Conservation (phyloP, 2,113 vertebrate species). For the Eulemur rufifrons region DNA sequence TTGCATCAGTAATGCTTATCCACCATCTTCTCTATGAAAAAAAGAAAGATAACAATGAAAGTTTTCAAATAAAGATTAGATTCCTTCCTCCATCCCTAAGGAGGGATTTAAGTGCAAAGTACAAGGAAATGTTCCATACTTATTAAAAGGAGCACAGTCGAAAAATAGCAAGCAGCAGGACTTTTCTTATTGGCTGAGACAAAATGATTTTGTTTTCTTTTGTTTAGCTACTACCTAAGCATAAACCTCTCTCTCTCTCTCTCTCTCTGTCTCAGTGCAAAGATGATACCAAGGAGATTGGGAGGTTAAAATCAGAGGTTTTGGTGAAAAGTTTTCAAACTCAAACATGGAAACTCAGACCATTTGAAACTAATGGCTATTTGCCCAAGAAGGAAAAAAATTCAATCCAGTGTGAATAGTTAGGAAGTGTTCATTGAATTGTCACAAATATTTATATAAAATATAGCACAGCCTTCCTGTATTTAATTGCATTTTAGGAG, state of each 20-base stretch:
- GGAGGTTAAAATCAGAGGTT: neutral
- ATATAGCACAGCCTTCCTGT: neutral
- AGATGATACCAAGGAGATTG: neutral
- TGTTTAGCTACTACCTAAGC: neutral
- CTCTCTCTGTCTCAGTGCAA: too few relatives aligned
- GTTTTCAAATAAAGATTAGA: neutral
- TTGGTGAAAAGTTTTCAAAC: neutral
- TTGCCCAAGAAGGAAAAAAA: neutral
- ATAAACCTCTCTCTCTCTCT: neutral
- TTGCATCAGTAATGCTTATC: neutral
- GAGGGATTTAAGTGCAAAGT: fast-evolving
- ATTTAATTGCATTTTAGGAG: constrained; percentile 66
- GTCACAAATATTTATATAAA: constrained; percentile 43
- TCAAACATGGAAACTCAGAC: neutral
- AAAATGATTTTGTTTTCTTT: neutral
- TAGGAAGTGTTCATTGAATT: constrained; percentile 45
- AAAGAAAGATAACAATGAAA: neutral
- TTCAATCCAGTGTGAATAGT: neutral
- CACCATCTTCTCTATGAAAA: neutral
- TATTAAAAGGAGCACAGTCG: neutral
- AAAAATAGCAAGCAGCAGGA: neutral
- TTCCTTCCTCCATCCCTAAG: neutral
- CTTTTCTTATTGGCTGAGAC: neutral
- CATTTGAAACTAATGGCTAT: neutral
- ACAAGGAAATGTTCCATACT: fast-evolving